phyloP scores from a whole-genome alignment of 2,797 vertebrate species.

The Cetoscarus ocellatus region DNA sequence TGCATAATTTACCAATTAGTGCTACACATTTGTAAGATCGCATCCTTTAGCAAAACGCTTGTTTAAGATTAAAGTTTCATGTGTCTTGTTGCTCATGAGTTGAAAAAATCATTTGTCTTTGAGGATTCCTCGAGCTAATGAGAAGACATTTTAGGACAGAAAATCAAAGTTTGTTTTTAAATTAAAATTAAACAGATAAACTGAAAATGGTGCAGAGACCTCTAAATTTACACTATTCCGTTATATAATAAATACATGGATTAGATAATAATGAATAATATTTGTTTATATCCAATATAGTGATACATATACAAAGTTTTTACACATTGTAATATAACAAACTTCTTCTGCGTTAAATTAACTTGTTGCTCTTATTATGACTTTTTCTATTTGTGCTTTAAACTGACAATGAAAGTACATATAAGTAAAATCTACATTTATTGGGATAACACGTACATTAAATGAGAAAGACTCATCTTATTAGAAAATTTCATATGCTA shows the following conservation, averaged over 20 bases:
- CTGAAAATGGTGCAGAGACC: background rate
- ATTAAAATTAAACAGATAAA: conserved; percentile 11
- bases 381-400: no score
- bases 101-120: conserved; percentile 73
- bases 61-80: conserved; percentile 86
- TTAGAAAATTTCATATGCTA: no score
- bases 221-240: background rate
- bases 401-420: no score
- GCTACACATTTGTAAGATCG: conserved; percentile 79
- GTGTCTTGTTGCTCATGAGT: conserved; percentile 66
- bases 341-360: no score
- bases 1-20: conserved; percentile 86
- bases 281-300: no score
- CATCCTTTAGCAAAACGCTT: conserved; percentile 80
- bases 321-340: no score
- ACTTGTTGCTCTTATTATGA: no score
- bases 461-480: no score
- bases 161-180: conserved; percentile 32
- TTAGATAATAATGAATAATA: no score
- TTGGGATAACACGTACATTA: no score
- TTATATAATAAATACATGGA: background rate
- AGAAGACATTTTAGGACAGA: conserved; percentile 24
- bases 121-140: conserved; percentile 66
- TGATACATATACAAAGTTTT: no score
- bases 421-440: no score